These are phyloP conservation scores for Lepidochitona cinerea DNA, from an alignment of 2,888 invertebrate genomes.

Conservation along the genomic window DNA sequence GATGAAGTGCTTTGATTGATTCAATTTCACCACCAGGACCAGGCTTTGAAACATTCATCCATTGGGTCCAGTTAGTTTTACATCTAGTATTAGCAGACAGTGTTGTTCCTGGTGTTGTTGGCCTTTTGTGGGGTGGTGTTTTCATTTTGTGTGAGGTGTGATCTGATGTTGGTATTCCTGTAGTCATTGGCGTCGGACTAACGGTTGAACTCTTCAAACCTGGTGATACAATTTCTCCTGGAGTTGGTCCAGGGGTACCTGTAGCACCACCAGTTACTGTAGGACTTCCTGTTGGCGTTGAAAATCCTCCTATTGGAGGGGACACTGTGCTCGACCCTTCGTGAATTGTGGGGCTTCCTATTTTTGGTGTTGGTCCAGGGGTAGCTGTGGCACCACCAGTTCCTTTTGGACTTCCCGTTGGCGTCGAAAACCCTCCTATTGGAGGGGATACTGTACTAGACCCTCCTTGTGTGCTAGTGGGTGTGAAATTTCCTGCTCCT, in stretches of 20 bases:
- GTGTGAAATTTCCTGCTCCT: too few relatives aligned
- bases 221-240: too few relatives aligned
- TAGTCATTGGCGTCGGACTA: not conserved
- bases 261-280: not conserved
- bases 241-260: not conserved
- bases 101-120: not conserved
- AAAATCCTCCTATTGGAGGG: not conserved
- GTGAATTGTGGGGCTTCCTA: too few relatives aligned
- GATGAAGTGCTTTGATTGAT: slow-evolving; percentile 20
- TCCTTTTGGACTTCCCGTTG: not conserved
- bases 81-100: not conserved
- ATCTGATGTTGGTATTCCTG: not conserved
- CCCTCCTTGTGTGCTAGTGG: too few relatives aligned
- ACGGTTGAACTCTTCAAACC: not conserved
- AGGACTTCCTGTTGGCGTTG: not conserved
- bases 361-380: too few relatives aligned
- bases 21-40: slow-evolving; percentile 45
- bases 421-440: not conserved
- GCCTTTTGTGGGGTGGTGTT: not conserved
- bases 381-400: not conserved
- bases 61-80: slow-evolving; percentile 80
- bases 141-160: not conserved
- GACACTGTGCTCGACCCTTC: too few relatives aligned
- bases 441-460: too few relatives aligned
- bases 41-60: slow-evolving; percentile 76